These are phyloP conservation scores for Diabrotica balteata DNA, from an alignment of 2,888 invertebrate species.

Conservation along the genomic window DNA sequence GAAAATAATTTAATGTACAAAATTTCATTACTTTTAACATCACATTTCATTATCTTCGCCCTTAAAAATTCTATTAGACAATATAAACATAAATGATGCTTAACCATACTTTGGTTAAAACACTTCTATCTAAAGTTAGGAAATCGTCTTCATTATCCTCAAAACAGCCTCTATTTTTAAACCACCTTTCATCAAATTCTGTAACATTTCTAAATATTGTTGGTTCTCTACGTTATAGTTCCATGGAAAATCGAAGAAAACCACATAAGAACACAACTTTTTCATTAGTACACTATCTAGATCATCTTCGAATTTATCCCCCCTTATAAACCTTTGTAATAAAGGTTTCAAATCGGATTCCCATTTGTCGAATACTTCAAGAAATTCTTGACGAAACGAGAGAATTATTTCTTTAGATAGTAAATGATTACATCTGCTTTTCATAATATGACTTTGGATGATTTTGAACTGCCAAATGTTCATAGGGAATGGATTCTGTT, in stretches of 20 bases:
- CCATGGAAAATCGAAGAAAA: conserved; percentile 67
- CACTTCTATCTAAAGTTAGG: too few relatives aligned
- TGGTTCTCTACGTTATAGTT: conserved; percentile 52
- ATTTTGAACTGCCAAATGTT: conserved; percentile 80
- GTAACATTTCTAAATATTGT: conserved; percentile 48
- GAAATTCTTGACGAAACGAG: conserved; percentile 68
- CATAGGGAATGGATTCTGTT: conserved; percentile 62
- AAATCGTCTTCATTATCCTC: conserved; percentile 30
- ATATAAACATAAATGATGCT: too few relatives aligned
- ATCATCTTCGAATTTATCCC: conserved; percentile 56
- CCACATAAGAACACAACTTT: conserved; percentile 65
- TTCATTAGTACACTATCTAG: conserved; percentile 52
- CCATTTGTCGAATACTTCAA: conserved; percentile 65
- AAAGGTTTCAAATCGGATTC: conserved; percentile 53
- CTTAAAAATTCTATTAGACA: too few relatives aligned
- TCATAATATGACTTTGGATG: conserved; percentile 65
- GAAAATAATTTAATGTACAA: too few relatives aligned
- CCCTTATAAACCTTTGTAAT: conserved; percentile 62
- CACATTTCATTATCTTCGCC: too few relatives aligned
- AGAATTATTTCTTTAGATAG: conserved; percentile 69
- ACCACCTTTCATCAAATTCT: conserved; percentile 30
- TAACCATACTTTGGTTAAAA: too few relatives aligned
- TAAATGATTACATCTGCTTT: conserved; percentile 58
- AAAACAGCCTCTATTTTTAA: conserved; percentile 33
- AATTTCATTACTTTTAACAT: too few relatives aligned